A percentile compares a stretch with the other conserved stretches of the same genome.
phyloP scores from a whole-genome alignment of 2,797 vertebrate genomes.

The Chelonia mydas region DNA sequence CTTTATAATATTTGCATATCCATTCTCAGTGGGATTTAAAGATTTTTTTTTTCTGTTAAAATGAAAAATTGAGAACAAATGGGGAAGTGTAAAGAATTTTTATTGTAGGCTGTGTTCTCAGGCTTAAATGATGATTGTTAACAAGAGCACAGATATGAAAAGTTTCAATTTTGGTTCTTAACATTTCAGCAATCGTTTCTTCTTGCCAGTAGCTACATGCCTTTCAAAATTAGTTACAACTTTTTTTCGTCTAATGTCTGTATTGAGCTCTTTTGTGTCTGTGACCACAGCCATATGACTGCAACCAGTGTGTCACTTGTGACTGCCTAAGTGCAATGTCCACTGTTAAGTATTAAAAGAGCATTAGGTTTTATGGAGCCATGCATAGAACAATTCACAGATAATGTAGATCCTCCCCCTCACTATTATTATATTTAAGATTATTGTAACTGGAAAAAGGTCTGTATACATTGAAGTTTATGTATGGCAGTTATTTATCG shows the following conservation, averaged over 20 bases:
- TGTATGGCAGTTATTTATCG: neutral
- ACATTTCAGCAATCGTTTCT: neutral
- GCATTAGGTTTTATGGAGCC: neutral
- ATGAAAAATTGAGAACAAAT: neutral
- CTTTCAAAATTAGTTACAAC: neutral
- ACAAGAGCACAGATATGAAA: neutral
- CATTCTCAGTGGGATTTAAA: neutral
- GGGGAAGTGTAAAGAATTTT: neutral
- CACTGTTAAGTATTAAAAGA: neutral
- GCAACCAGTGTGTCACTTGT: neutral
- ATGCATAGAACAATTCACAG: neutral
- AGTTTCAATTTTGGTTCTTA: neutral
- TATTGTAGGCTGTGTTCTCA: neutral
- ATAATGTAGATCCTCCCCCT: neutral
- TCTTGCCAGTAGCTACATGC: neutral
- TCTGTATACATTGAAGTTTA: neutral
- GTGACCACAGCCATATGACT: neutral
- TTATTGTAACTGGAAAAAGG: neutral
- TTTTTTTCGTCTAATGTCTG: neutral
- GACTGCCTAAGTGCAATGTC: neutral
- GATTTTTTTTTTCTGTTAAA: neutral
- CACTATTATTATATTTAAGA: neutral
- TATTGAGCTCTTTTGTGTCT: neutral
- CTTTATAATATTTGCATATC: neutral
- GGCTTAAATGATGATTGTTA: conserved; percentile 12